Evolutionary conservation across 1,140 invertebrate genomes (phyloP).

Genomic region (Ips typographus): DNA sequence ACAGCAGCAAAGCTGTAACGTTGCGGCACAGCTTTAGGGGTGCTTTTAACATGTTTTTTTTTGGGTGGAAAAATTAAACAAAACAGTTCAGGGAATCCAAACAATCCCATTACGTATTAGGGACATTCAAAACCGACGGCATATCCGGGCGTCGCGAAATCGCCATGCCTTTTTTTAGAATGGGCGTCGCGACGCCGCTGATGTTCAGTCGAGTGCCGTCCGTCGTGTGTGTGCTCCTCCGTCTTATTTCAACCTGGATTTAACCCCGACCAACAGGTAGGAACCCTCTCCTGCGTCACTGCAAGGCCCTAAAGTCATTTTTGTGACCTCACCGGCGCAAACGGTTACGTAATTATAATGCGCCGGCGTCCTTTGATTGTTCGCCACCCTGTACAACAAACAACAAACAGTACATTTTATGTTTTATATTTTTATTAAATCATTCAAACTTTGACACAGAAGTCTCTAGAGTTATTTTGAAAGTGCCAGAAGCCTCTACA

Average conservation of each 20-base stretch:
- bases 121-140: conserved; percentile 15
- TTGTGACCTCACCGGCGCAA: conserved; percentile 5
- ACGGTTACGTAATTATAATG: conserved; percentile 9
- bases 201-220: conserved; percentile 45
- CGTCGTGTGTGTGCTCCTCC: conserved; percentile 44
- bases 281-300: conserved; percentile 20
- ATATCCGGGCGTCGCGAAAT: conserved; percentile 23
- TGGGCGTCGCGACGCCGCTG: conserved; percentile 25
- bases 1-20: no score
- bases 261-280: conserved; percentile 49
- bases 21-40: no score
- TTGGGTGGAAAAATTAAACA: background rate
- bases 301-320: conserved; percentile 6
- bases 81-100: conserved; percentile 1
- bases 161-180: conserved; percentile 44
- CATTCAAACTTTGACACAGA: no score
- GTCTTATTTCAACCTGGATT: conserved; percentile 37
- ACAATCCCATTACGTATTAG: conserved; percentile 20
- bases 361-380: no score
- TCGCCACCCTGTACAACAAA: no score
- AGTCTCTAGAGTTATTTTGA: no score
- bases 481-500: no score
- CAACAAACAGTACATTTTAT: no score
- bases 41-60: no score
- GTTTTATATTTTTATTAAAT: no score